Base-by-base conservation (phyloP, 2,797 vertebrate species). In the Lagocephalus sceleratus region DNA sequence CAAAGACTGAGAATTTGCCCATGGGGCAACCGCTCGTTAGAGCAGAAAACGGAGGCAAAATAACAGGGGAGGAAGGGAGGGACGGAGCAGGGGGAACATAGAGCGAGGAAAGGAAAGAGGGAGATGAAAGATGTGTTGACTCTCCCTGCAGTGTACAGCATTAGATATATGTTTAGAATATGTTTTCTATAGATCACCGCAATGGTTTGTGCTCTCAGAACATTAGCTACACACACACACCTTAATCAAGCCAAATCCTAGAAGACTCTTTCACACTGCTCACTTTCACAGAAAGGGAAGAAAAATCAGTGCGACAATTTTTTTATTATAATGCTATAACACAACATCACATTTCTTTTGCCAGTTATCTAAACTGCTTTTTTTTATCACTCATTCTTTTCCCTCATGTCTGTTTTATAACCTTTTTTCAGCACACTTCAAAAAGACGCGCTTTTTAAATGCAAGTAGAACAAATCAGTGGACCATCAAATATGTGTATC, bases 401-500 rank as follows among this genome's bases (percentile, higher is more conserved):
- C 48, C 40, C 62, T 61, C 52, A 20, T 72, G 62, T 68, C 57
- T 60, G 60, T 70, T 66, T 71, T 68, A 62, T 79, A 78, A 46
- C 10, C 5, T 35, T 65, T 51, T 58, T 74, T 78, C 76, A 64
- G 32, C 65, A 60, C 67, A 74, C 44, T 76, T 87, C 71, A 77
- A 64, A 68, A 43, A 8, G 47, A 26, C 46, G 39, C 35, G 54
- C 46, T 59, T 47, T 59, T 71, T 39, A 32, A 46, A 58, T 57
- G 50, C 43, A 22, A 60, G 54, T 12, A 53, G 39, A 44, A 0
- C 5, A 11, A 38, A 69, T 51, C 68, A 56, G 51, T 35, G 54
- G 35, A 42, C 45, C 73, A 82, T 85, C 69, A 85, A 84, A 82
- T 85, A 85, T 86, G 73, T 64, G 84, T 74, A 72, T 62, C 48